phyloP scores from a whole-genome alignment of 2,888 invertebrate species.

The Epirrhoe alternata region DNA sequence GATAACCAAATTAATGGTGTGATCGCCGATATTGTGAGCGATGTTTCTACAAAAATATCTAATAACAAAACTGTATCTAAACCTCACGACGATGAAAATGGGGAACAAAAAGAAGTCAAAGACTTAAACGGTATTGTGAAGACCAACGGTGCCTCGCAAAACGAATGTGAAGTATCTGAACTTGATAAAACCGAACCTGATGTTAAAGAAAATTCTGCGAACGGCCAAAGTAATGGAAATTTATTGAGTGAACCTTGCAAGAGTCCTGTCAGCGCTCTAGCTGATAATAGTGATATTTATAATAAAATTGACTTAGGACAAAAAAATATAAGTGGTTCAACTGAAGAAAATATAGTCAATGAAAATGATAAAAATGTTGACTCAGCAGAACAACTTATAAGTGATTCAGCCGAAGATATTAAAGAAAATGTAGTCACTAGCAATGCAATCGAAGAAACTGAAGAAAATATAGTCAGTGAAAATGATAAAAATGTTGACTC shows the following conservation, averaged over 20 bases:
- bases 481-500: too few relatives aligned
- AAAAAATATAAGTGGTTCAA: neutral
- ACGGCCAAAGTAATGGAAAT: constrained; percentile 18
- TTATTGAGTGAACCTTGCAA: constrained; percentile 10
- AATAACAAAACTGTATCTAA: constrained; percentile 11
- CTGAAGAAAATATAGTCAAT: neutral
- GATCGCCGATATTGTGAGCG: constrained; percentile 48
- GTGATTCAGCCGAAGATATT: too few relatives aligned
- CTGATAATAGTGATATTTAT: neutral
- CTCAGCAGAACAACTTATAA: too few relatives aligned
- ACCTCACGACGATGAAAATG: constrained; percentile 42
- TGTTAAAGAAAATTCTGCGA: constrained; percentile 1
- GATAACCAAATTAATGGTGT: constrained; percentile 43
- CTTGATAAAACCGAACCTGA: neutral
- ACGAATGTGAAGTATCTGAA: constrained; percentile 11
- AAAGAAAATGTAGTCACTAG: too few relatives aligned
- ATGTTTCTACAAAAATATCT: constrained; percentile 32
- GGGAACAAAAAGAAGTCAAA: constrained; percentile 38
- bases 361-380: too few relatives aligned
- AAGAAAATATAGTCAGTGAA: too few relatives aligned
- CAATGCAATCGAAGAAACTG: too few relatives aligned
- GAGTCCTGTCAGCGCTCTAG: neutral
- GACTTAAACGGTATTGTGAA: constrained; percentile 33
- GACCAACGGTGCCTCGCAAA: constrained; percentile 25
- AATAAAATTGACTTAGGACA: neutral